Conservation (phyloP, 2,888 invertebrate species). For the Heteromurus nitidus region DNA sequence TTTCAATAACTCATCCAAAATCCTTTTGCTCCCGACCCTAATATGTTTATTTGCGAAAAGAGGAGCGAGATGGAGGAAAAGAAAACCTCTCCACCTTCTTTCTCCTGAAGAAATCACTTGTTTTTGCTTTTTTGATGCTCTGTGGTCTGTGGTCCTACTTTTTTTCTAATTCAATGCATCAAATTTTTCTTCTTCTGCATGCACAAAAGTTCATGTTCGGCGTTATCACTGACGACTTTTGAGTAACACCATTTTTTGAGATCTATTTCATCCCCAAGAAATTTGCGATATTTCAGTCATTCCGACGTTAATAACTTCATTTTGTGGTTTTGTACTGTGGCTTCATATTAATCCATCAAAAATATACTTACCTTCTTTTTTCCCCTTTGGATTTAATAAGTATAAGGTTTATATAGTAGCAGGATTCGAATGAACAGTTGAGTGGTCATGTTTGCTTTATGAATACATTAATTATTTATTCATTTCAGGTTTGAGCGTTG, state of each 20-base stretch:
- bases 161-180: no score
- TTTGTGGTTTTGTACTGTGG: slow-evolving; percentile 22
- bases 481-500: slow-evolving; percentile 67
- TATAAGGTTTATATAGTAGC: slow-evolving; percentile 8
- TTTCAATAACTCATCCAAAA: not conserved
- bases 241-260: slow-evolving; percentile 4
- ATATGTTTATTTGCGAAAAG: no score
- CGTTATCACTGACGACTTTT: not conserved
- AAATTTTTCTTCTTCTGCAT: no score
- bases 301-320: slow-evolving; percentile 60
- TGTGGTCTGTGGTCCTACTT: no score
- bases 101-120: no score
- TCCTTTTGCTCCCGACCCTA: no score
- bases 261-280: not conserved
- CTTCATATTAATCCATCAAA: not conserved
- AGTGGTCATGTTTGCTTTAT: slow-evolving; percentile 45
- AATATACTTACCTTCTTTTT: slow-evolving; percentile 6
- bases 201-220: no score
- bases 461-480: slow-evolving; percentile 67
- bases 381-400: not conserved
- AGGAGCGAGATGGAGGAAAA: no score
- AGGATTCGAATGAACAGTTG: not conserved
- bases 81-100: no score
- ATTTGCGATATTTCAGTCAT: not conserved
- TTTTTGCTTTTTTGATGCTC: no score